These are phyloP conservation scores for Acronicta leporina DNA, from an alignment of 2,888 invertebrate species.

Conservation along the genomic window DNA sequence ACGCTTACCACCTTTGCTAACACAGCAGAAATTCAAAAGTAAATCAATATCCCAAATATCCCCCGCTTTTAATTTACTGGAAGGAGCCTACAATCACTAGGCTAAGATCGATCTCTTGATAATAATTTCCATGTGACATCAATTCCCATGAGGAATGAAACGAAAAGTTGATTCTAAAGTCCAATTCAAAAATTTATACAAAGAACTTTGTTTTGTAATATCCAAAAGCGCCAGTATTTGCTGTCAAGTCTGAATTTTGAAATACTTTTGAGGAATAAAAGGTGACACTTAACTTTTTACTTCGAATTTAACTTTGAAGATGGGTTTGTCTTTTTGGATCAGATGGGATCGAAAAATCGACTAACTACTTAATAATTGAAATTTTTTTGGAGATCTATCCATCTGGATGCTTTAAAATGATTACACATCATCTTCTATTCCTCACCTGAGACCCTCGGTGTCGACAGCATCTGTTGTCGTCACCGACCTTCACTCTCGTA, in stretches of 20 bases:
- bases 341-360: too few species aligned
- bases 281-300: slow-evolving; percentile 34
- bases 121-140: slow-evolving; percentile 77
- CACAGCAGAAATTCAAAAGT: slow-evolving; percentile 33
- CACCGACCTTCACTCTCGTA: slow-evolving; percentile 67
- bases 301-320: too few species aligned
- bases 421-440: slow-evolving; percentile 59
- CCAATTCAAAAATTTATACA: slow-evolving; percentile 65
- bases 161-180: slow-evolving; percentile 81
- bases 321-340: too few species aligned
- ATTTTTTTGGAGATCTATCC: too few species aligned
- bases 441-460: slow-evolving; percentile 48
- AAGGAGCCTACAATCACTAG: slow-evolving; percentile 80
- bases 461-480: slow-evolving; percentile 49
- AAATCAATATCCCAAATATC: slow-evolving; percentile 18
- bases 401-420: slow-evolving; percentile 3
- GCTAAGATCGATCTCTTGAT: slow-evolving; percentile 82
- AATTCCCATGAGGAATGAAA: slow-evolving; percentile 88
- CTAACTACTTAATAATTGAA: too few species aligned
- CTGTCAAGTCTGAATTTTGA: slow-evolving; percentile 66
- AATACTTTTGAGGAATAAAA: slow-evolving; percentile 63
- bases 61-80: slow-evolving; percentile 71
- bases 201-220: slow-evolving; percentile 72
- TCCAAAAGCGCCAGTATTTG: slow-evolving; percentile 88
- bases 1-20: slow-evolving; percentile 35